These are phyloP conservation scores for Trigoniulus corallinus DNA, from an alignment of 1,140 invertebrate genomes.

Conservation along the genomic window DNA sequence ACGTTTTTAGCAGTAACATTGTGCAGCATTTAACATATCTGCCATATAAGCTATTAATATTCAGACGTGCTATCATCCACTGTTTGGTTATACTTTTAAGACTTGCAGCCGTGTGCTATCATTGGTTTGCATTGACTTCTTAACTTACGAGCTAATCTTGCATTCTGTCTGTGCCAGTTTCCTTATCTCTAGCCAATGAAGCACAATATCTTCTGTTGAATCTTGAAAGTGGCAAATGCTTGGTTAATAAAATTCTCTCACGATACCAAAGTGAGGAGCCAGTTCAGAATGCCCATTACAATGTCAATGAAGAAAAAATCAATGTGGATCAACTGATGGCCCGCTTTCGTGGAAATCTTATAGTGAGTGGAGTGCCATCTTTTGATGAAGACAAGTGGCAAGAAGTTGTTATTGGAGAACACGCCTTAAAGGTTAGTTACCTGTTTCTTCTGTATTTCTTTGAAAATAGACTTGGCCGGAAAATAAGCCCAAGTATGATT, in stretches of 20 bases:
- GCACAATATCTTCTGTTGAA: constrained; percentile 74
- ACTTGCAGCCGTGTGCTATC: too few relatives aligned
- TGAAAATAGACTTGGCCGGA: too few relatives aligned
- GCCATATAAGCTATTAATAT: too few relatives aligned
- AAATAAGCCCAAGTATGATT: too few relatives aligned
- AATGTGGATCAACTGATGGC: constrained; percentile 28
- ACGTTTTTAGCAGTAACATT: too few relatives aligned
- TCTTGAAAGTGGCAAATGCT: constrained; percentile 49
- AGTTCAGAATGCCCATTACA: constrained; percentile 11
- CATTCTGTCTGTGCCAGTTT: too few relatives aligned
- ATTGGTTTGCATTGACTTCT: too few relatives aligned
- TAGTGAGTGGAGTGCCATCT: constrained; percentile 27
- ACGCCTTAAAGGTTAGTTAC: constrained; percentile 42
- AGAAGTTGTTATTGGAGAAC: constrained; percentile 46
- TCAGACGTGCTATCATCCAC: too few relatives aligned
- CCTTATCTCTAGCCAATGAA: constrained; percentile 62
- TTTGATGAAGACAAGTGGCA: constrained; percentile 62
- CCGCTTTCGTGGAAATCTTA: constrained; percentile 40
- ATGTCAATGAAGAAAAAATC: not conserved
- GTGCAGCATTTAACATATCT: too few relatives aligned
- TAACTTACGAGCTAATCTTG: too few relatives aligned
- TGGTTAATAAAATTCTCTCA: constrained; percentile 39
- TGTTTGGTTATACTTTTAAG: too few relatives aligned
- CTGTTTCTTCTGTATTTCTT: too few relatives aligned
- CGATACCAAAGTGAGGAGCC: constrained; percentile 26